phyloP scores from a whole-genome alignment of 2,113 vertebrate genomes.

The Recurvirostra avosetta region DNA sequence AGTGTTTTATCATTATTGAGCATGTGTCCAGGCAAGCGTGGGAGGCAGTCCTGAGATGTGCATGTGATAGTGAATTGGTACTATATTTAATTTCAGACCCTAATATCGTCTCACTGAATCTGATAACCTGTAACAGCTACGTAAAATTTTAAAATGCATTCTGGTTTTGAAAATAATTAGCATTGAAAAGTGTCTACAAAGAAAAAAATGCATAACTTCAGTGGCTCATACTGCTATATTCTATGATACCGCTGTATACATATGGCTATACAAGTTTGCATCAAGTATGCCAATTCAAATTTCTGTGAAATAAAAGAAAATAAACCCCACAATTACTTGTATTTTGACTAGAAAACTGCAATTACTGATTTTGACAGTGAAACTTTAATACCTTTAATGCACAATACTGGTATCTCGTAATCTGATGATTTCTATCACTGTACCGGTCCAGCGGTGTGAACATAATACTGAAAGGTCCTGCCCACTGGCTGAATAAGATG shows the following conservation, averaged over 20 bases:
- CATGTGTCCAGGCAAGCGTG: not conserved
- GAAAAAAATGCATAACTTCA: not conserved
- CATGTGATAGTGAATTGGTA: not conserved
- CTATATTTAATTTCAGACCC: not conserved
- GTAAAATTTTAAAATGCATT: not conserved
- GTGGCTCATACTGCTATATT: not conserved
- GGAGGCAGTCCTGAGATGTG: not conserved
- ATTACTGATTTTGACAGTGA: not conserved
- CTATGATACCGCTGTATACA: not conserved
- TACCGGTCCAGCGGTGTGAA: slow-evolving; percentile 96
- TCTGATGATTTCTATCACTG: slow-evolving; percentile 97
- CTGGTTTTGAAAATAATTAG: not conserved
- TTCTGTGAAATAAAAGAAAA: not conserved
- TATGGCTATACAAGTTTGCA: not conserved
- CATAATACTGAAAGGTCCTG: slow-evolving; percentile 98
- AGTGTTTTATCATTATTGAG: not conserved
- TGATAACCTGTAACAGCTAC: not conserved
- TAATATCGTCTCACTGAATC: not conserved
- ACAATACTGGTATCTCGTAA: slow-evolving; percentile 97
- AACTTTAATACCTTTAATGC: slow-evolving; percentile 86
- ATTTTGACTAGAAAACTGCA: not conserved
- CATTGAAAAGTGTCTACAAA: not conserved
- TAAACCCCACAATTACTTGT: not conserved
- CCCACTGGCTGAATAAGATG: slow-evolving; percentile 98
- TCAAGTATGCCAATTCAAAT: not conserved